These are phyloP conservation scores for Drosophila sordidapex DNA, from an alignment of 2,888 invertebrate genomes.

Conservation along the genomic window DNA sequence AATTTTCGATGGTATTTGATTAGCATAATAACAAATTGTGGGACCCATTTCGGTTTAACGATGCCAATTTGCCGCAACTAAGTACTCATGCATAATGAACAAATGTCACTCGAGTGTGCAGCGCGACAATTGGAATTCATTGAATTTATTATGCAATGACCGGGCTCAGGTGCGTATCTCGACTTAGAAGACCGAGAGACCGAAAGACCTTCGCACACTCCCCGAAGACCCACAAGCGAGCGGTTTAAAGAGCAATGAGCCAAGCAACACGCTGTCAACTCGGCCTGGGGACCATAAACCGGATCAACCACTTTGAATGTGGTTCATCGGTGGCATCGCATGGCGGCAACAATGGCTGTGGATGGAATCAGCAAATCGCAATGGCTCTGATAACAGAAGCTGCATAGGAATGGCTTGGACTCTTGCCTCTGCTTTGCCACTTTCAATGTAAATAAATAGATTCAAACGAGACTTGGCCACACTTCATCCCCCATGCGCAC, in stretches of 20 bases:
- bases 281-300: slow-evolving; percentile 56
- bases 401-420: slow-evolving; percentile 38
- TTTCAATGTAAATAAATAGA: slow-evolving; percentile 60
- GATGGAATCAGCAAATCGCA: slow-evolving; percentile 26
- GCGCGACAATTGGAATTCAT: slow-evolving; percentile 39
- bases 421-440: slow-evolving; percentile 32
- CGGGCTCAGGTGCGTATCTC: slow-evolving; percentile 18
- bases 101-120: slow-evolving; percentile 19
- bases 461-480: slow-evolving; percentile 53
- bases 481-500: slow-evolving; percentile 55
- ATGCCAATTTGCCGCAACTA: slow-evolving; percentile 38
- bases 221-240: slow-evolving; percentile 40
- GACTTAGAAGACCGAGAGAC: neutral
- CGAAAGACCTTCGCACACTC: slow-evolving; percentile 29
- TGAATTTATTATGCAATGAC: slow-evolving; percentile 45
- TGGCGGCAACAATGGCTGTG: slow-evolving; percentile 67
- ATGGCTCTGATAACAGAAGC: slow-evolving; percentile 68
- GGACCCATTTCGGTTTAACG: slow-evolving; percentile 24
- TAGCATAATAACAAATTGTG: slow-evolving; percentile 56
- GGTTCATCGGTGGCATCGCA: slow-evolving; percentile 20
- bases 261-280: slow-evolving; percentile 25
- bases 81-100: slow-evolving; percentile 62
- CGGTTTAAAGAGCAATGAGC: slow-evolving; percentile 42
- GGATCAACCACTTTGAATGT: slow-evolving; percentile 73
- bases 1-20: slow-evolving; percentile 35